Evolutionary conservation across 1,140 invertebrate genomes (phyloP).

Genomic region (Ectropis grisescens): DNA sequence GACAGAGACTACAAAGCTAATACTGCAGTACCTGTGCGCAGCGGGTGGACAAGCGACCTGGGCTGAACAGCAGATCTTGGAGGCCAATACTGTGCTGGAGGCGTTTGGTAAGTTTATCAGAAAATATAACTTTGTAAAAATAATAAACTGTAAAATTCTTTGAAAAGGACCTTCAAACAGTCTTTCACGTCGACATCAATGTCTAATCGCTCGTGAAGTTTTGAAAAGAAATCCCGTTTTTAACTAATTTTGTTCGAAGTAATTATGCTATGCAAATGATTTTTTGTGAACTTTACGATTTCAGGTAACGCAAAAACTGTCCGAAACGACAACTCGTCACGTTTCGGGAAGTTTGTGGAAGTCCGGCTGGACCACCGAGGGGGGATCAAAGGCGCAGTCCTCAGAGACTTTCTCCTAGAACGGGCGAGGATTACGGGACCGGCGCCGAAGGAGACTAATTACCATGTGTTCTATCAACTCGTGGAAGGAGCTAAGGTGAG

Average conservation of each 20-base stretch:
- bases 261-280: too few species aligned
- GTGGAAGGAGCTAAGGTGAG: constrained; percentile 81
- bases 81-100: constrained; percentile 94
- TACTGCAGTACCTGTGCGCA: constrained; percentile 94
- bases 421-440: constrained; percentile 97
- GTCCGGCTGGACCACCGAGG: constrained; percentile 93
- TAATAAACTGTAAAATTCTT: too few species aligned
- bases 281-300: too few species aligned
- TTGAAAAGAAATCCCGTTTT: too few species aligned
- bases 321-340: constrained; percentile 96
- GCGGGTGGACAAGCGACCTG: constrained; percentile 80
- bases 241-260: too few species aligned
- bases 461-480: constrained; percentile 98
- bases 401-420: constrained; percentile 96
- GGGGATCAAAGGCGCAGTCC: constrained; percentile 94
- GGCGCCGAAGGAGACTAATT: constrained; percentile 91
- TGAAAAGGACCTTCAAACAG: too few species aligned
- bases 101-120: constrained; percentile 82
- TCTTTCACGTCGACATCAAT: too few species aligned
- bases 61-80: constrained; percentile 95
- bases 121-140: too few species aligned
- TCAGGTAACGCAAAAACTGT: constrained; percentile 97
- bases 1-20: constrained; percentile 96
- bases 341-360: constrained; percentile 98
- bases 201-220: too few species aligned